Percentiles rank a stretch among this genome's conserved stretches.
Conservation (phyloP, 2,888 invertebrate species). For the Hipparchia sbordonii region DNA sequence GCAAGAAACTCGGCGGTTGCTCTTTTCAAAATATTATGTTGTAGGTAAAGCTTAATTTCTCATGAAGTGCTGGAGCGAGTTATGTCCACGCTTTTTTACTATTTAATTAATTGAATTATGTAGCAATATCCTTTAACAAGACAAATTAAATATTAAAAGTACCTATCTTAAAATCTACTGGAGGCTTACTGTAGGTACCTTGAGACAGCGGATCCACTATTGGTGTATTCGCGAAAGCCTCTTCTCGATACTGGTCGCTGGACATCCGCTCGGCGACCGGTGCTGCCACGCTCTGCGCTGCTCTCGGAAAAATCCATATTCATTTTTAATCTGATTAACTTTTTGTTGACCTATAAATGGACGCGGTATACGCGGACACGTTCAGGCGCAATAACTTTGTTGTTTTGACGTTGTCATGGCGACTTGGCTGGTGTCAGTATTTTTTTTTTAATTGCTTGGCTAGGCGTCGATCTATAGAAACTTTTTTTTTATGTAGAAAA, state of each 20-base stretch:
- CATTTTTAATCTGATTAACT: constrained; percentile 40
- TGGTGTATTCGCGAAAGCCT: constrained; percentile 68
- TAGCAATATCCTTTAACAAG: too few species aligned
- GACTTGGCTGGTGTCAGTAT: constrained; percentile 41
- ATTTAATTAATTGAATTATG: too few species aligned
- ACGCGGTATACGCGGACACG: constrained; percentile 40
- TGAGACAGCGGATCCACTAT: constrained; percentile 64
- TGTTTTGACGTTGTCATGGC: constrained; percentile 62
- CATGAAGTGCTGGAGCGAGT: too few species aligned
- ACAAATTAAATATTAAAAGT: too few species aligned
- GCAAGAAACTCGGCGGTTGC: too few species aligned
- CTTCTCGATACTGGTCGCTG: constrained; percentile 70
- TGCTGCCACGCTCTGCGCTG: constrained; percentile 54
- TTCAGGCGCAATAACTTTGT: constrained; percentile 67
- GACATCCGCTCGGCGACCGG: constrained; percentile 58
- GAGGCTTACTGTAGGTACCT: constrained; percentile 45
- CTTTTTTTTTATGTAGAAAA: not conserved
- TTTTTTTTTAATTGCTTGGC: not conserved
- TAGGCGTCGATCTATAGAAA: not conserved
- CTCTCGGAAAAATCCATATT: constrained; percentile 77
- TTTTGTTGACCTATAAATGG: constrained; percentile 39
- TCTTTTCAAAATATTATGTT: too few species aligned
- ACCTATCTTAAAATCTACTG: not conserved
- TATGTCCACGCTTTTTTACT: too few species aligned
- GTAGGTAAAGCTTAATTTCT: too few species aligned